Base-by-base conservation (phyloP, 1,140 invertebrate species). In the Ostrea edulis region DNA sequence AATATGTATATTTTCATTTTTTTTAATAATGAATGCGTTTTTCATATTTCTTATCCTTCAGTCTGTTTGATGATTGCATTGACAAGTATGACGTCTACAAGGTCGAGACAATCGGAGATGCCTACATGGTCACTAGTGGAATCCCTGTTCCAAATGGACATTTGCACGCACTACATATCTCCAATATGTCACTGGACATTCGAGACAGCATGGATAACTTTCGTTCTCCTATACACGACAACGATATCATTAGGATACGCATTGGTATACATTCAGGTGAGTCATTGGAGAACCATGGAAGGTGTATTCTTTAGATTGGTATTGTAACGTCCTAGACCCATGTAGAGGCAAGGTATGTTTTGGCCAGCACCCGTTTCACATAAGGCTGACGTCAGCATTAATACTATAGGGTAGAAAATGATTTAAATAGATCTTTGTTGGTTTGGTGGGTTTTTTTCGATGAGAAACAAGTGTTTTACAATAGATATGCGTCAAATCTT, bases 91-190 rank as follows among this genome's bases (percentile, higher is more conserved):
- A 97, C 92, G 97, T 98, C 0, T 98, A 98, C 93, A 98, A 97
- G 97, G 98, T 98, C 87, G 98, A 99, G 95, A 99, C 98, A 0
- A 98, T 98, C 89, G 98, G 98, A 0, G 98, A 98, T 94, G 97
- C 98, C 14, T 98, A 98, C 94, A 98, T 98, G 97, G 97, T 98
- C 8, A 98, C 98, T 14, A 97, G 97, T 81, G 98, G 98, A 0
- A 95, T 98, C 87, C 98, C 98, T 0, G 96, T 97, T 2, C 96
- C 97, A 92, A 97, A 97, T 93, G 96, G 96, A 14, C 97, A 97
- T 95, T 97, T 97, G 92, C 97, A 97, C 88, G 93, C 95, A 93
- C 68, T 93, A 96, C 97, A 98, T 94, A 96, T 98, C 84, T 97
- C 97, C 95, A 94, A 98, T 87, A 91, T 92, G 88, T 88, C 93